Base-by-base conservation (phyloP, 2,888 invertebrate genomes). In the Agonopterix subpropinquella region DNA sequence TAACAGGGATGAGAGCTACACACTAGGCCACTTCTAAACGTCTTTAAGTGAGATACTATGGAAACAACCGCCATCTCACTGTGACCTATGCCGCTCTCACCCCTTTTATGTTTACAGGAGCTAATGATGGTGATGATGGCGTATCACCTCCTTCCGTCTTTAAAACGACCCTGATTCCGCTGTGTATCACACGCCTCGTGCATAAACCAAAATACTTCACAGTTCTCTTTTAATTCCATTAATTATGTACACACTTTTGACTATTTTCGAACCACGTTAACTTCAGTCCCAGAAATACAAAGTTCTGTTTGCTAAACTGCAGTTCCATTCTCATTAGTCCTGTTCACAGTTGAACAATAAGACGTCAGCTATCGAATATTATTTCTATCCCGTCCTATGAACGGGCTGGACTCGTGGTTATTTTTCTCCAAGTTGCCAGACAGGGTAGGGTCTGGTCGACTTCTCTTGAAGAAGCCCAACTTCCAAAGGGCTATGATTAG, bases 391-490 rank as follows among this genome's bases (percentile, higher is more conserved):
- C 86, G 66, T 1, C 78, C 83, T 37, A 89, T 85, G 64, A 92
- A 91, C 13, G 93, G 93, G 66, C 92, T 93, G 54, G 92, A 91
- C 58, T 93, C 93, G 62, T 91, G 91, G 51, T 83, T 83, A 66
- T 93, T 93, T 68, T 94, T 94, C 70, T 94, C 93, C 18, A 94
- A 77, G 76, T 94, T 94, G 0, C 95, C 96, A 15, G 94, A 94
- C 4, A 95, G 77, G 11, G 96, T 96, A 1, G 93, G 94, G 77
- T 96, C 96, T 4, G 95, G 95, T 56, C 96, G 90, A 70, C 95
- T 92, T 66, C 96, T 86, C 70, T 96, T 96, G 84, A 96, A 97
- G 91, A 97, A 97, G 47, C 96, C 96, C 48, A 96, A 92, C 87
- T 95, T 96, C 93, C 96, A 96, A 52, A 98, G 86, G 15, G 94